Evolutionary conservation across 2,888 invertebrate genomes (phyloP).

Genomic region (Brenthis daphne): DNA sequence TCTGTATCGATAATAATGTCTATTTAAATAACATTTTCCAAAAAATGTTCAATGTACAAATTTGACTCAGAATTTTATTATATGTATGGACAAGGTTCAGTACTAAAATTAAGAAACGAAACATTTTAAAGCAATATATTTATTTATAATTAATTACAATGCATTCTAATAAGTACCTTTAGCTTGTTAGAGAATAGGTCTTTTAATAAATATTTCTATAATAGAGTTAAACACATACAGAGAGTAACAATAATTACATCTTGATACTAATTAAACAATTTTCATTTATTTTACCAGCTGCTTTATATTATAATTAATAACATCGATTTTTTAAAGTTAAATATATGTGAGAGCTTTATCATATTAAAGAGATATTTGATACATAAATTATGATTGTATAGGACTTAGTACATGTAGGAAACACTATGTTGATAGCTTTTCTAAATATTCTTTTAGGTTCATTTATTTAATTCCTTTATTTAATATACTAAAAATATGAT

Average conservation of each 20-base stretch:
- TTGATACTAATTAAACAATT: constrained; percentile 28
- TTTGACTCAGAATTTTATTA: no score
- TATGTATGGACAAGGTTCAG: no score
- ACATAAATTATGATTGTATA: neutral
- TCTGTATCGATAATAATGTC: no score
- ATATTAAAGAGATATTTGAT: constrained; percentile 6
- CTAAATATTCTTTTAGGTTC: no score
- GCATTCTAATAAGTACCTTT: constrained; percentile 47
- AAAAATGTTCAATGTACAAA: no score
- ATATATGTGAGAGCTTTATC: neutral
- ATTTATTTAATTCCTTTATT: no score
- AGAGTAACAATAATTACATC: constrained; percentile 41
- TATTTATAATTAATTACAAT: constrained; percentile 40
- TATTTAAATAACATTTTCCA: no score
- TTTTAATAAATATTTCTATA: constrained; percentile 48
- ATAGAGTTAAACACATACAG: constrained; percentile 29
- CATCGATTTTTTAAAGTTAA: no score
- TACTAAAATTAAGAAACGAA: constrained; percentile 1
- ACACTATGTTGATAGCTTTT: no score
- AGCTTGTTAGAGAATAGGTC: constrained; percentile 42
- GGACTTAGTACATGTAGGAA: neutral
- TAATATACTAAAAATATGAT: no score
- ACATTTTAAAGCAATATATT: constrained; percentile 17
- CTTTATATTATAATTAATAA: constrained; percentile 3
- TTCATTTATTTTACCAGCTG: constrained; percentile 22